These are phyloP conservation scores for Rhabdophis nuchalis DNA, from an alignment of 2,797 vertebrate genomes.

Conservation along the genomic window DNA sequence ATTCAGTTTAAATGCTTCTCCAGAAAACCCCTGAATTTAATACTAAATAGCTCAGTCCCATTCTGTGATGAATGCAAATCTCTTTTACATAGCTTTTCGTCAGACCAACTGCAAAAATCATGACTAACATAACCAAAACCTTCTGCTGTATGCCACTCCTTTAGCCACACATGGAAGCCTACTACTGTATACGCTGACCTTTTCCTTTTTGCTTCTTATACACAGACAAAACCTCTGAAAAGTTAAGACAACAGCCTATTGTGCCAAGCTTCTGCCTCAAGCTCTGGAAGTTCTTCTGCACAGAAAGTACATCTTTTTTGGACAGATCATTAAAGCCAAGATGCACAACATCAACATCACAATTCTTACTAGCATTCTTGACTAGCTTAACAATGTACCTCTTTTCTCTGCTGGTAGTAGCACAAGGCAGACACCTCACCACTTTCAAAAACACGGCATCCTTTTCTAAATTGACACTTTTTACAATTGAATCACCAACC, in stretches of 20 bases:
- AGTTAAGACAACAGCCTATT: background rate
- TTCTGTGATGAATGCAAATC: background rate
- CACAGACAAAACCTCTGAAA: background rate
- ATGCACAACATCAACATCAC: background rate
- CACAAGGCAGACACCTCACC: background rate
- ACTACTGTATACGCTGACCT: background rate
- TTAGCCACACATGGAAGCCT: background rate
- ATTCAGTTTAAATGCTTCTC: too few relatives aligned
- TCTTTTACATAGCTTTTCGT: background rate
- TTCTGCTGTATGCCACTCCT: background rate
- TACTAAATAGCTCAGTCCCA: background rate
- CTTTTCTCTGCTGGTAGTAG: background rate
- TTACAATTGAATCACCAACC: background rate
- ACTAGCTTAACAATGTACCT: background rate
- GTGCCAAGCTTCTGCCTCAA: background rate
- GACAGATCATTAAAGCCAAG: background rate
- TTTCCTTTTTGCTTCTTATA: background rate
- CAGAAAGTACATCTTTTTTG: background rate
- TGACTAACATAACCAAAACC: background rate
- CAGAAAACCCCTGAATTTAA: background rate
- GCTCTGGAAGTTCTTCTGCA: background rate
- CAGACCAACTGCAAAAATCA: background rate
- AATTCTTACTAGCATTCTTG: background rate
- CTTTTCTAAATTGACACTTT: background rate
- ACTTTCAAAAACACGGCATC: background rate